These are phyloP conservation scores for Leptinotarsa undecemlineata DNA, from an alignment of 1,140 invertebrate genomes.

Conservation along the genomic window DNA sequence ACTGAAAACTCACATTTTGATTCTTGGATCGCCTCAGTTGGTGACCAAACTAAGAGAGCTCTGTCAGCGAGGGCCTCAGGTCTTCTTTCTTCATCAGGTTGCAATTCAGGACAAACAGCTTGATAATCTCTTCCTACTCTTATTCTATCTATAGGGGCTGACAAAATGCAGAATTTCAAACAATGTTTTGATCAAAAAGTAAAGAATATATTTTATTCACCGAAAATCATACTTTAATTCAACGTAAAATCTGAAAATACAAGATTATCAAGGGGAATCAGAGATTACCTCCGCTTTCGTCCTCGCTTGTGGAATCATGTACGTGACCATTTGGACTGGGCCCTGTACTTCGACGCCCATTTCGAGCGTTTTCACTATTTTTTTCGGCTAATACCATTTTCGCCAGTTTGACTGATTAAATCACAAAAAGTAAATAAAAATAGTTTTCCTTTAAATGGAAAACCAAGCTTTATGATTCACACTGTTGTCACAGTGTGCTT, in stretches of 20 bases:
- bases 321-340: slow-evolving; percentile 85
- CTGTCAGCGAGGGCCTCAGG: slow-evolving; percentile 72
- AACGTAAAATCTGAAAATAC: not conserved
- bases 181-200: not conserved
- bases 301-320: slow-evolving; percentile 78
- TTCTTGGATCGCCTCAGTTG: slow-evolving; percentile 84
- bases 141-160: slow-evolving; percentile 86
- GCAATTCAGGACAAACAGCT: slow-evolving; percentile 82
- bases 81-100: slow-evolving; percentile 64
- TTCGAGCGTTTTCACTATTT: slow-evolving; percentile 77
- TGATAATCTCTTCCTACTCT: slow-evolving; percentile 93
- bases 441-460: slow-evolving; percentile 13
- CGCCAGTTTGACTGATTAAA: slow-evolving; percentile 25
- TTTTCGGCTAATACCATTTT: slow-evolving; percentile 86
- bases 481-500: slow-evolving; percentile 24
- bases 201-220: not conserved
- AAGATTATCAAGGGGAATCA: slow-evolving; percentile 31
- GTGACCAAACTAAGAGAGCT: slow-evolving; percentile 94
- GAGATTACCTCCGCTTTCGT: slow-evolving; percentile 72
- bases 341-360: slow-evolving; percentile 83
- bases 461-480: slow-evolving; percentile 35
- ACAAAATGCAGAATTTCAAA: slow-evolving; percentile 32
- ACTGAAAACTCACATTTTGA: slow-evolving; percentile 72
- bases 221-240: not conserved
- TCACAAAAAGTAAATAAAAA: slow-evolving; percentile 16